phyloP scores from a whole-genome alignment of 1,140 invertebrate species.

The Cydia amplana region DNA sequence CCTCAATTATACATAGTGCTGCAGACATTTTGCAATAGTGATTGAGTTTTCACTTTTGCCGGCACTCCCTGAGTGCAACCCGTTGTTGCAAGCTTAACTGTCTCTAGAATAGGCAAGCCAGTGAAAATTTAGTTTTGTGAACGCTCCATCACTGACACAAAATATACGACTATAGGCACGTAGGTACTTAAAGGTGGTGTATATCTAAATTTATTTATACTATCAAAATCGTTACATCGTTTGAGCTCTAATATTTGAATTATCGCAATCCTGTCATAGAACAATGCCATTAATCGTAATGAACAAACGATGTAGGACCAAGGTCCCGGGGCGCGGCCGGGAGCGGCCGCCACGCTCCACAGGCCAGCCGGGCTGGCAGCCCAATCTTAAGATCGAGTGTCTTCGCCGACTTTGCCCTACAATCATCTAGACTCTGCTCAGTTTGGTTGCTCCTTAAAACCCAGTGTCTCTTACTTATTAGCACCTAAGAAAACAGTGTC shows the following conservation, averaged over 20 bases:
- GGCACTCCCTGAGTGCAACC: no score
- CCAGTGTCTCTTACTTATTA: slow-evolving; percentile 6
- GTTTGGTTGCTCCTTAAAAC: slow-evolving; percentile 45
- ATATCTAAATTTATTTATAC: neutral
- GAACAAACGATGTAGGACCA: slow-evolving; percentile 40
- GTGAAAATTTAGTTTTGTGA: no score
- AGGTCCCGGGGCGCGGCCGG: slow-evolving; percentile 62
- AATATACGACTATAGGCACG: no score
- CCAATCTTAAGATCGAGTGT: slow-evolving; percentile 53
- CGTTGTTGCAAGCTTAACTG: no score
- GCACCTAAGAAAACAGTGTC: slow-evolving; percentile 38
- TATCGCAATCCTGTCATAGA: slow-evolving; percentile 18
- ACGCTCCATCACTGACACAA: no score
- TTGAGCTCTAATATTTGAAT: slow-evolving; percentile 6
- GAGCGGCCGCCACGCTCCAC: slow-evolving; percentile 59
- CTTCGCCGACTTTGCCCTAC: slow-evolving; percentile 54
- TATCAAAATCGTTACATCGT: neutral
- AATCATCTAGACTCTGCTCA: slow-evolving; percentile 50
- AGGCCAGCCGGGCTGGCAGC: slow-evolving; percentile 40
- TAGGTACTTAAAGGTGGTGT: no score
- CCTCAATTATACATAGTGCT: no score
- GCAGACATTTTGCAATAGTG: no score
- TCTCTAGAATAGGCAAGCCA: no score
- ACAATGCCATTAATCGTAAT: slow-evolving; percentile 27
- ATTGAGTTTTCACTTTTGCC: no score